A percentile compares a stretch with the other conserved stretches of the same genome.
These are phyloP conservation scores for Pungitius pungitius DNA, from an alignment of 2,113 vertebrate genomes.

Conservation along the genomic window DNA sequence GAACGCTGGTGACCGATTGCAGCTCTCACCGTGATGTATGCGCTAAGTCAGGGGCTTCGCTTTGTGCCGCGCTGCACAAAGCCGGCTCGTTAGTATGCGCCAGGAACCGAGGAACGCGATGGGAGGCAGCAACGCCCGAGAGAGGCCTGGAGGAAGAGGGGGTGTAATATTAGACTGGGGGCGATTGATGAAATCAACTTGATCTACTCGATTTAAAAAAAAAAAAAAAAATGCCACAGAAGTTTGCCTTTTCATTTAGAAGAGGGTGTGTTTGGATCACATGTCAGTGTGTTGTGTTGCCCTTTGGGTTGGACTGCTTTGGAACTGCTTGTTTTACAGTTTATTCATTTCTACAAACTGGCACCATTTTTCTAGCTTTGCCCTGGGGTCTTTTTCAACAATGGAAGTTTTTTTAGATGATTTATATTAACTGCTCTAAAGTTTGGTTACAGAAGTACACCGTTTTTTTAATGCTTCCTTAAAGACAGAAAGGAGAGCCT, in stretches of 20 bases:
- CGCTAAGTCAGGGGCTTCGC: slow-evolving; percentile 71
- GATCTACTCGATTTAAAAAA: too few relatives aligned
- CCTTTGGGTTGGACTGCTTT: slow-evolving; percentile 35
- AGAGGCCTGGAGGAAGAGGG: slow-evolving; percentile 58
- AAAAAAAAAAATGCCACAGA: too few relatives aligned
- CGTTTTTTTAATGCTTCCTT: slow-evolving; percentile 5
- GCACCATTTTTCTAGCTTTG: slow-evolving; percentile 44
- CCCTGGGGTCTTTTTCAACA: slow-evolving; percentile 20
- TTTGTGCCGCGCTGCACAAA: slow-evolving; percentile 68
- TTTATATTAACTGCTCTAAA: slow-evolving; percentile 23
- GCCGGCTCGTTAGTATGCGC: slow-evolving; percentile 76
- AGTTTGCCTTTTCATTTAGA: slow-evolving; percentile 59
- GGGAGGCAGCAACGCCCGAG: slow-evolving; percentile 70
- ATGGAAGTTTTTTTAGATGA: slow-evolving; percentile 23
- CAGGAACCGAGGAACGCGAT: slow-evolving; percentile 56
- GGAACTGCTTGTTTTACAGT: slow-evolving; percentile 60
- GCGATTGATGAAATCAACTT: slow-evolving; percentile 68
- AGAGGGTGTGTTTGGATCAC: slow-evolving; percentile 44
- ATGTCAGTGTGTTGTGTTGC: slow-evolving; percentile 33
- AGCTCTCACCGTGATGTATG: slow-evolving; percentile 75
- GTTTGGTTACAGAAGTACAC: slow-evolving; percentile 21
- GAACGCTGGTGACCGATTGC: slow-evolving; percentile 63
- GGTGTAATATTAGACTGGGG: slow-evolving; percentile 67
- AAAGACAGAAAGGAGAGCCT: background rate
- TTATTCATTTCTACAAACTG: slow-evolving; percentile 62